phyloP scores from a whole-genome alignment of 2,113 vertebrate genomes.

The Pangasianodon gigas region DNA sequence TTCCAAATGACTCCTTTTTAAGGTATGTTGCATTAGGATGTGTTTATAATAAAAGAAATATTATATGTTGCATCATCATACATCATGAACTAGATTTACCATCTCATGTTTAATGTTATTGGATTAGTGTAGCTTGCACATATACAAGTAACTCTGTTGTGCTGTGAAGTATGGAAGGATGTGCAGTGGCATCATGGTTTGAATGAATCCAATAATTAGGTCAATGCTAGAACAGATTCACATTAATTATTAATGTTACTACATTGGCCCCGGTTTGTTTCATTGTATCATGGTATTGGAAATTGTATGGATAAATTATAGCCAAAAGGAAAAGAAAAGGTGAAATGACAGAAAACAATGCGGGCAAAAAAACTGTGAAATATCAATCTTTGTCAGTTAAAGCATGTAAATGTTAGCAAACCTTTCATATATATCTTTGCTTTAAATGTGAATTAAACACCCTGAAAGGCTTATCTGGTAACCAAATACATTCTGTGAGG shows the following conservation, averaged over 20 bases:
- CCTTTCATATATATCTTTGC: background rate
- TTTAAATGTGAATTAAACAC: conserved; percentile 1
- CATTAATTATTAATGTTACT: conserved; percentile 11
- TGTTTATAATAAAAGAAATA: background rate
- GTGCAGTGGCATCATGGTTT: conserved; percentile 10
- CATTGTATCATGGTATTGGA: background rate
- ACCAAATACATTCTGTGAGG: background rate
- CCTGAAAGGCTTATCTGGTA: conserved; percentile 12
- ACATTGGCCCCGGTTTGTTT: background rate
- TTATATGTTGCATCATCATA: background rate
- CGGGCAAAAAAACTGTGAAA: background rate
- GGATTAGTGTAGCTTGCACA: background rate
- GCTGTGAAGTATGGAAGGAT: background rate
- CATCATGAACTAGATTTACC: background rate
- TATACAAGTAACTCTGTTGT: background rate
- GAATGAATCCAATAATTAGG: conserved; percentile 19
- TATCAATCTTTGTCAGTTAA: background rate
- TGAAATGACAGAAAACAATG: background rate
- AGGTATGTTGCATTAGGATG: background rate
- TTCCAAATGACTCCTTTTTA: background rate
- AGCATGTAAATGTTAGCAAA: background rate
- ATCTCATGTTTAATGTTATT: background rate
- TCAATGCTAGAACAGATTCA: conserved; percentile 20
- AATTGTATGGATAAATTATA: background rate
- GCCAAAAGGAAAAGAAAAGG: background rate